A percentile compares a stretch with the other conserved stretches of the same genome.
These are phyloP conservation scores for Sisor rabdophorus DNA, from an alignment of 2,113 vertebrate species.

Conservation along the genomic window DNA sequence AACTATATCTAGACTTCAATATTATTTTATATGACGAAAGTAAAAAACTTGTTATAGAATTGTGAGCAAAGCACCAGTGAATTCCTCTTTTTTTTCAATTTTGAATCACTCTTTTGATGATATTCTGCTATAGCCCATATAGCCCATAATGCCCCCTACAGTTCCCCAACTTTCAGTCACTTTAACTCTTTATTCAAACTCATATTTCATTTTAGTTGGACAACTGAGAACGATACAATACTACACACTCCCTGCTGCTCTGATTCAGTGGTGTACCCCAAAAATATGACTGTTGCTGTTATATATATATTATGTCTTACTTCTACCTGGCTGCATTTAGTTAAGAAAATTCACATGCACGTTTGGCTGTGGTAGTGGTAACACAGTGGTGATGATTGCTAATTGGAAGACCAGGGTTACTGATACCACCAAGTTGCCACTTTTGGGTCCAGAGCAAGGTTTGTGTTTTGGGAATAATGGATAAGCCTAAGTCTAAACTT, in stretches of 20 bases:
- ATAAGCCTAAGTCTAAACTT: conserved; percentile 8
- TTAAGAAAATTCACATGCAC: no score
- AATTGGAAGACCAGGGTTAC: no score
- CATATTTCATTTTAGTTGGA: conserved; percentile 60
- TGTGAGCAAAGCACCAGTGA: neutral
- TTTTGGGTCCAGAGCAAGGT: no score
- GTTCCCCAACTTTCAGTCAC: conserved; percentile 14
- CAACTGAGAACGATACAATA: conserved; percentile 46
- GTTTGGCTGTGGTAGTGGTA: no score
- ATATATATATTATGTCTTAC: conserved; percentile 39
- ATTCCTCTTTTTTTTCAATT: neutral
- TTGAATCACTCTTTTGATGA: neutral
- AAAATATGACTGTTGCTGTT: conserved; percentile 34
- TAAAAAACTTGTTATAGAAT: neutral
- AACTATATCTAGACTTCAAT: neutral
- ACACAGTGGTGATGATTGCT: no score
- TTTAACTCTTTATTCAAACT: conserved; percentile 30
- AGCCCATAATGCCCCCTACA: neutral
- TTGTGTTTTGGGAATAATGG: neutral
- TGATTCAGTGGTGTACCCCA: neutral
- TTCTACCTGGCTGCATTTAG: no score
- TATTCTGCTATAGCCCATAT: conserved; percentile 9
- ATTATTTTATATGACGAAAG: neutral
- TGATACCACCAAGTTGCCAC: no score
- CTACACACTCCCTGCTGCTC: conserved; percentile 35